Evolutionary conservation across 2,797 vertebrate genomes (phyloP), one percentile per base, ranked within the genome.

Genomic region (Micrastur ruficollis): DNA sequence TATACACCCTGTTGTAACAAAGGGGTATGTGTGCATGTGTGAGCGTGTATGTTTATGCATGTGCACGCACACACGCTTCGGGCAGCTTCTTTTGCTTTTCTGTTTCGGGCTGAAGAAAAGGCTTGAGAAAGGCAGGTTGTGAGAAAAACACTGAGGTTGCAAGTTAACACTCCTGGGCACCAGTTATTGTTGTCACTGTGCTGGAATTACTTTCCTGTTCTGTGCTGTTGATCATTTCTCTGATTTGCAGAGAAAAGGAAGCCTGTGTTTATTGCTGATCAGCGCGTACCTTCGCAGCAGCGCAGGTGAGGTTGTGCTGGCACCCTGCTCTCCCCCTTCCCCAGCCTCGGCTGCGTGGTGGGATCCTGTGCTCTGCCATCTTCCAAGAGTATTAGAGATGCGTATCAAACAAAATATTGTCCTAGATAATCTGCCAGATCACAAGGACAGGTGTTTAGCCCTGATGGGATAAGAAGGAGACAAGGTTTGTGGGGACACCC

Each of bases 1-100:
- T 84, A 29, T 76, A 49, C 93, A 93, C 91, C 90, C 91, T 15
- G 34, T 34, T 68, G 97, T 93, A 84, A 96, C 90, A 88, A 94
- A 92, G 85, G 73, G 19, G 42, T 3, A 3, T 46, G 92, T 92
- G 95, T 73, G 90, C 23, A 53, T 56, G 74, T 58, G 83, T 34
- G 34, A 38, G 87, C 12, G 38, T 12, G 65, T 15, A 4, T 81
- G 71, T 53, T n/a, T 53, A 27, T 42, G 23, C 26, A 4, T 22
- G 83, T 46, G 63, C 6, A 6, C 36, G 71, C 38, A 86, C 21
- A 50, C 61, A 25, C 11, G 4, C 81, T 49, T 32, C 8, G 86
- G 20, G n/a, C 87, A 31, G 56, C 78, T 73, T 9, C 66, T 29
- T 15, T 34, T 53, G 23, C 59, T 65, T 79, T 44, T 66, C 52